A percentile compares a stretch with the other conserved stretches of the same genome.
These are phyloP conservation scores for Tachina grossa DNA, from an alignment of 2,888 invertebrate genomes.

Conservation along the genomic window DNA sequence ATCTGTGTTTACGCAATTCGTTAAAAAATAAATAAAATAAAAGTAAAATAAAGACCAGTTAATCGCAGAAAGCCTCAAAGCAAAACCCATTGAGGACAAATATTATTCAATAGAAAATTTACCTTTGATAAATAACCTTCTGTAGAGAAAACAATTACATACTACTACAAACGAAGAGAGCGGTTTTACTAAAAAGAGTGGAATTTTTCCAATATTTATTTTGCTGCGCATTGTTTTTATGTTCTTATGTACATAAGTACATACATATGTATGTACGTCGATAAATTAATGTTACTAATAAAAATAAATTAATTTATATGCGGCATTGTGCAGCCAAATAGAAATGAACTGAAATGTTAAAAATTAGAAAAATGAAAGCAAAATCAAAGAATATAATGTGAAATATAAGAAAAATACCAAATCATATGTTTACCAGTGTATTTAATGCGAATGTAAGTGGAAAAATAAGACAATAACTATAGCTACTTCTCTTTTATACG, in stretches of 20 bases:
- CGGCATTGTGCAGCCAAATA: neutral
- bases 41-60: neutral
- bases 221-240: neutral
- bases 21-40: neutral
- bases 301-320: neutral
- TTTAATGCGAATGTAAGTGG: slow-evolving; percentile 47
- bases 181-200: neutral
- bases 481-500: slow-evolving; percentile 6
- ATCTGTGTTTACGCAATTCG: slow-evolving; percentile 35
- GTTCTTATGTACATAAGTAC: neutral
- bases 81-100: neutral
- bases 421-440: slow-evolving; percentile 19
- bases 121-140: neutral
- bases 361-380: neutral
- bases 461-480: slow-evolving; percentile 24
- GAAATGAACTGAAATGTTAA: neutral
- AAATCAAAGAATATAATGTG: neutral
- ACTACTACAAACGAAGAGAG: neutral
- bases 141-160: neutral
- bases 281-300: neutral
- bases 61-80: neutral
- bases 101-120: neutral
- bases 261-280: neutral
- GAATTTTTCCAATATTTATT: neutral
- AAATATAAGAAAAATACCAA: neutral